A percentile compares a stretch with the other conserved stretches of the same genome.
Evolutionary conservation across 2,797 vertebrate genomes (phyloP).

Genomic region (Gobio occitaniae): DNA sequence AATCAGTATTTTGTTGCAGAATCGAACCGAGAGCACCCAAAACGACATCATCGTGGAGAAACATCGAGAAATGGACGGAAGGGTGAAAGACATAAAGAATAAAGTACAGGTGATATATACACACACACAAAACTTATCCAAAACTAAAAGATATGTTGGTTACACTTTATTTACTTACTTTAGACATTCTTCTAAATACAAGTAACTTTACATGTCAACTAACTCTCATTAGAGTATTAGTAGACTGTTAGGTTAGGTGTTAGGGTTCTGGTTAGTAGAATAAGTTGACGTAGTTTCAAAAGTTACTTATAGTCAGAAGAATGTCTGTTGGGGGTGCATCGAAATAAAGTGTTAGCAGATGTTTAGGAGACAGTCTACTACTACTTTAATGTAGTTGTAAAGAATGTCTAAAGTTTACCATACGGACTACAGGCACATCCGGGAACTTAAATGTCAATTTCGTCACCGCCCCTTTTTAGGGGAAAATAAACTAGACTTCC

Average conservation of each 20-base stretch:
- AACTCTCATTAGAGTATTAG: not conserved
- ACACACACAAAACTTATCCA: not conserved
- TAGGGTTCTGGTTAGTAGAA: not conserved
- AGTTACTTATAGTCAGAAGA: too few relatives aligned
- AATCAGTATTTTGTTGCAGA: slow-evolving; percentile 70
- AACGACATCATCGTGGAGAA: slow-evolving; percentile 88
- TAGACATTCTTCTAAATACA: not conserved
- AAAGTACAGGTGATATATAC: slow-evolving; percentile 81
- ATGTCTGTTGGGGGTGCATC: too few relatives aligned
- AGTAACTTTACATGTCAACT: not conserved
- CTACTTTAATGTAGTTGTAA: too few relatives aligned
- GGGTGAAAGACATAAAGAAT: slow-evolving; percentile 87
- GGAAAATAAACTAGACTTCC: too few relatives aligned
- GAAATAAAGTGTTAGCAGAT: too few relatives aligned
- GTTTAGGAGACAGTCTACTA: too few relatives aligned
- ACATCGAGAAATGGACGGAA: slow-evolving; percentile 87
- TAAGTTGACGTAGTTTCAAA: not conserved
- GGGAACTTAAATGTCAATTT: too few relatives aligned
- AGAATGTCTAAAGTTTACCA: not conserved
- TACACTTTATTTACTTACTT: not conserved
- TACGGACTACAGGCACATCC: too few relatives aligned
- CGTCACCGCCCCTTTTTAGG: too few relatives aligned
- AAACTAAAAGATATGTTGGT: not conserved
- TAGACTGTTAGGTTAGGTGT: not conserved
- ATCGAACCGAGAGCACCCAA: slow-evolving; percentile 77